Conservation (phyloP, 1,140 invertebrate genomes). For the Drosophila pseudoobscura region DNA sequence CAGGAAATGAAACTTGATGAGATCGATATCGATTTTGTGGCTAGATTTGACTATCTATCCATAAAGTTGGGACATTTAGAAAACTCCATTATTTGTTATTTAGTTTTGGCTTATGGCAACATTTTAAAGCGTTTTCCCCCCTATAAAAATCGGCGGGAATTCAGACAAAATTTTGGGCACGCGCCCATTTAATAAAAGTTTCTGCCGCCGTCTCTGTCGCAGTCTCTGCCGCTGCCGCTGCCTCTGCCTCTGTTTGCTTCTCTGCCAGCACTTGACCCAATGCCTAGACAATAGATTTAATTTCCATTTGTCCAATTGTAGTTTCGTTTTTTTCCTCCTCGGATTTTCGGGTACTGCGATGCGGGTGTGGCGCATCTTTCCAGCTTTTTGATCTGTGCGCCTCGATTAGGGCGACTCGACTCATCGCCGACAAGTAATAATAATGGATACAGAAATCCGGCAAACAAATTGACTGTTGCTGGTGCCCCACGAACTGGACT, state of each 20-base stretch:
- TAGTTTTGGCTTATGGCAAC: slow-evolving; percentile 14
- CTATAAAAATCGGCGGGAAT: slow-evolving; percentile 51
- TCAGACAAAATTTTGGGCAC: slow-evolving; percentile 52
- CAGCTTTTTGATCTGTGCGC: slow-evolving; percentile 73
- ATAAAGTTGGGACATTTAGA: too few species aligned
- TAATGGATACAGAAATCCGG: slow-evolving; percentile 59
- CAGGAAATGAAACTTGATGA: slow-evolving; percentile 29
- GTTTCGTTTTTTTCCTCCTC: slow-evolving; percentile 7
- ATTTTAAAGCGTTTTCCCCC: slow-evolving; percentile 13
- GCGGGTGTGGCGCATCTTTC: slow-evolving; percentile 76
- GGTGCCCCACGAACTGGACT: slow-evolving; percentile 44
- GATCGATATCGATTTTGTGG: neutral
- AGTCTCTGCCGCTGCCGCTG: slow-evolving; percentile 12
- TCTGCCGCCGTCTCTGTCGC: slow-evolving; percentile 7
- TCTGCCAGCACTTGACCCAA: slow-evolving; percentile 78
- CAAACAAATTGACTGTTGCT: slow-evolving; percentile 73
- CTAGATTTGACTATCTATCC: neutral
- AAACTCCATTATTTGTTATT: slow-evolving; percentile 25
- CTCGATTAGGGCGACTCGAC: slow-evolving; percentile 44
- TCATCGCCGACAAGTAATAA: slow-evolving; percentile 46
- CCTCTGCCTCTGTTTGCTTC: slow-evolving; percentile 3
- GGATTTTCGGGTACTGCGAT: slow-evolving; percentile 17
- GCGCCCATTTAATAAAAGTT: slow-evolving; percentile 41
- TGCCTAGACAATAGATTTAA: slow-evolving; percentile 74
- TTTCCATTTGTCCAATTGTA: slow-evolving; percentile 66